Evolutionary conservation across 2,113 vertebrate species (phyloP), one percentile per base, ranked within the genome.

Genomic region (Nicator chloris): DNA sequence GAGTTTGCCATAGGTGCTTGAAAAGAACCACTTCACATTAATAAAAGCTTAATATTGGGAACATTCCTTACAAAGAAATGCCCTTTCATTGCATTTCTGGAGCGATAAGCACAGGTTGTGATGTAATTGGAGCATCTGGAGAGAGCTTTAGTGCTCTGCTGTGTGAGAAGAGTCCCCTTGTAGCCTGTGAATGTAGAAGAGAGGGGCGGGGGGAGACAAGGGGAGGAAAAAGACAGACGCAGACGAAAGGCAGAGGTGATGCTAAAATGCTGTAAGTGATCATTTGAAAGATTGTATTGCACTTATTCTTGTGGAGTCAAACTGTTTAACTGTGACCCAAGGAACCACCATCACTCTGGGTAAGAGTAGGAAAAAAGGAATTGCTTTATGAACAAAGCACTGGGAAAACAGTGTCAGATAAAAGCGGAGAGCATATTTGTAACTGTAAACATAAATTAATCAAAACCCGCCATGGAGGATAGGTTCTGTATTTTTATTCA

Each of bases 141-240:
- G 60, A 66, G 56, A 59, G 22, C 20, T 86, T 59, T 35, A 80
- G 42, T 35, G 37, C 20, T 61, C 45, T 86, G 23, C 21, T 49
- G 5, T 23, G 9, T 33, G 24, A 86, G 21, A 44, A 56, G 51
- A 51, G 10, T 42, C 39, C 9, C 17, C 7, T 68, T 82, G 14
- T 39, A 37, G 20, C 21, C 51, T 75, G 47, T 1, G 2, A 51
- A 70, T 20, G 21, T 39, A 17, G 35, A 61, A 78, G 73, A 61
- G 11, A 35, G 10, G 8, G 6, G 7, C 0, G 0, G 19, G 12
- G 13, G 35, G 21, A 84, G 49, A 51, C 15, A 31, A 33, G 15
- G 24, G 15, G 30, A 54, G 44, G 39, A 42, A 69, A 88, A 51
- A 72, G 66, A 69, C 59, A 86, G 75, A 86, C 2, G 6, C 49